These are phyloP conservation scores for Phoxinus phoxinus DNA, from an alignment of 2,113 vertebrate species.

Conservation along the genomic window DNA sequence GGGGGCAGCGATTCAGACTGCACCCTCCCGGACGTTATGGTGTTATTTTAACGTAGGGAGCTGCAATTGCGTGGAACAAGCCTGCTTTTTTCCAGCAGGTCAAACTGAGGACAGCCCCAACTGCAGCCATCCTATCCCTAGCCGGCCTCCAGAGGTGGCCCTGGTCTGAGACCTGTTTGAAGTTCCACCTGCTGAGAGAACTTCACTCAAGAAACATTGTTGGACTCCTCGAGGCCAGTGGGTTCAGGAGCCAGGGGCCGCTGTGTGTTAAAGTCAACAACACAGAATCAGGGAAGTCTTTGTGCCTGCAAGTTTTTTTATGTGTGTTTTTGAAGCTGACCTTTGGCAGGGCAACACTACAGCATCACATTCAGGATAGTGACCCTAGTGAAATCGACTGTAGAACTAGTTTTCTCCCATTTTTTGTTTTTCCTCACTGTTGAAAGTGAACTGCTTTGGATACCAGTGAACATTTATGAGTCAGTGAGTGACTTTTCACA, in stretches of 20 bases:
- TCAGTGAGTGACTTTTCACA: not conserved
- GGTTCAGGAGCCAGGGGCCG: constrained; percentile 62
- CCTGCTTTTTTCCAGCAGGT: constrained; percentile 82
- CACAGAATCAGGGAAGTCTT: constrained; percentile 67
- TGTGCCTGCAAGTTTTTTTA: constrained; percentile 59
- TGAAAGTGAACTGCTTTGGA: not conserved
- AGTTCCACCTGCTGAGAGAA: constrained; percentile 94
- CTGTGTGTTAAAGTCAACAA: constrained; percentile 81
- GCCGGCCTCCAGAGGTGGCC: constrained; percentile 81
- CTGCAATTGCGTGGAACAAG: constrained; percentile 89
- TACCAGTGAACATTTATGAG: not conserved
- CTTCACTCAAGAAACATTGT: constrained; percentile 87
- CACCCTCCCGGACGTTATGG: constrained; percentile 47
- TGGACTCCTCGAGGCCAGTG: constrained; percentile 79
- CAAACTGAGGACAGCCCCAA: constrained; percentile 86
- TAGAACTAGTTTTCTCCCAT: not conserved
- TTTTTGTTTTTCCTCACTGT: not conserved
- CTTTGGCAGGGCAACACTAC: constrained; percentile 52
- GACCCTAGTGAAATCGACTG: not conserved
- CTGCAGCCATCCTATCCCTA: constrained; percentile 87
- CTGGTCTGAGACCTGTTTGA: constrained; percentile 90
- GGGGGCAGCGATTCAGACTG: constrained; percentile 24
- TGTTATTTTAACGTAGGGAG: constrained; percentile 88
- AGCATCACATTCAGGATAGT: constrained; percentile 25
- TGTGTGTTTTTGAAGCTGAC: constrained; percentile 66